These are phyloP conservation scores for Littorina saxatilis DNA, from an alignment of 1,140 invertebrate species.

Conservation along the genomic window DNA sequence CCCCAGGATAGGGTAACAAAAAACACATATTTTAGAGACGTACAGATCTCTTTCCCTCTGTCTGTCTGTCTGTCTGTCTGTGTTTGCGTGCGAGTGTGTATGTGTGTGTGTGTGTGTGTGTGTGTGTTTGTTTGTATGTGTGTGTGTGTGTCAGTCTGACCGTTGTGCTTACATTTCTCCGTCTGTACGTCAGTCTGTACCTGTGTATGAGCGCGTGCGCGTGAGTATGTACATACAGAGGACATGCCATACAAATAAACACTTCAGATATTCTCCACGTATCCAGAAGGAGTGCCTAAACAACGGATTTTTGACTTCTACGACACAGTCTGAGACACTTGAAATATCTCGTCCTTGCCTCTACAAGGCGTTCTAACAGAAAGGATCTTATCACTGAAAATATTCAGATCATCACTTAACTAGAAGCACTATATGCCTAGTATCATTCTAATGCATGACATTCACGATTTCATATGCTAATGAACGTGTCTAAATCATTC, in stretches of 20 bases:
- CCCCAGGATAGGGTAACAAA: background rate
- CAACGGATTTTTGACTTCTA: background rate
- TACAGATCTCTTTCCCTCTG: background rate
- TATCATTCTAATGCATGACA: no score
- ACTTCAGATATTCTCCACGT: background rate
- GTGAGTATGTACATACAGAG: background rate
- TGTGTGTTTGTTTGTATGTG: conserved; percentile 7
- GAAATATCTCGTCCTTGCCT: background rate
- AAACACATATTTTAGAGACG: background rate
- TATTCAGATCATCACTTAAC: no score
- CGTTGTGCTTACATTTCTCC: no score
- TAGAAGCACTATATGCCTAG: no score
- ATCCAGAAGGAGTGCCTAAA: no score
- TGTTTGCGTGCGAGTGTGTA: conserved; percentile 10
- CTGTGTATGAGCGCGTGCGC: background rate
- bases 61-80: conserved; percentile 25
- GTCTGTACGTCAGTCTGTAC: background rate
- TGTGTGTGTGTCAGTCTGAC: conserved; percentile 16
- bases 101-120: conserved; percentile 29
- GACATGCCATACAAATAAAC: background rate
- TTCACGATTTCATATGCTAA: no score
- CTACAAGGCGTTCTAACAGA: no score
- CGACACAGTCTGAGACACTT: background rate
- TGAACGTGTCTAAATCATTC: no score
- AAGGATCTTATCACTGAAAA: background rate